These are phyloP conservation scores for Argopecten irradians DNA, from an alignment of 1,140 invertebrate species.

Conservation along the genomic window DNA sequence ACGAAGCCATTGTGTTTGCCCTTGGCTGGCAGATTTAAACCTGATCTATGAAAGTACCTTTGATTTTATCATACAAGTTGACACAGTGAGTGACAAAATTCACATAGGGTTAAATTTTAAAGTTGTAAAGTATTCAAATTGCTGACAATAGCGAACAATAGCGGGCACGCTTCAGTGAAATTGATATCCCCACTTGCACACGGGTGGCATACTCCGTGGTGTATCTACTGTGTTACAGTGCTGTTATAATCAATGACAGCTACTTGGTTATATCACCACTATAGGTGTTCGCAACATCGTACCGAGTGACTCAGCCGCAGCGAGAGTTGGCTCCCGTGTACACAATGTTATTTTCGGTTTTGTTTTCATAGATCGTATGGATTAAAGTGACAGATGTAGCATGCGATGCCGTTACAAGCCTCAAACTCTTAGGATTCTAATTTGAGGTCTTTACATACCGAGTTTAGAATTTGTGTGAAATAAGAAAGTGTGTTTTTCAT, in stretches of 20 bases:
- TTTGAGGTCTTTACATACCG: background rate
- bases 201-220: background rate
- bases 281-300: constrained; percentile 7
- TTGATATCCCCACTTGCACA: background rate
- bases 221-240: constrained; percentile 1
- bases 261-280: constrained; percentile 7
- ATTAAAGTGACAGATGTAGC: background rate
- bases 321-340: background rate
- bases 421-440: too few relatives aligned
- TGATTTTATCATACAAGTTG: constrained; percentile 6
- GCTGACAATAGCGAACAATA: constrained; percentile 1
- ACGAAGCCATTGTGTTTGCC: background rate
- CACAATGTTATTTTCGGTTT: constrained; percentile 6
- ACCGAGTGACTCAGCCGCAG: background rate
- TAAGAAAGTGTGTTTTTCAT: constrained; percentile 8
- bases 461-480: background rate
- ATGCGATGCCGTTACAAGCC: background rate
- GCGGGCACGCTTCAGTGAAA: background rate
- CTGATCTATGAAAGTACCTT: background rate
- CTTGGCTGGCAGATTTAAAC: background rate
- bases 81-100: constrained; percentile 10
- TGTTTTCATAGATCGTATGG: background rate
- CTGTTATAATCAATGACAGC: constrained; percentile 8
- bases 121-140: constrained; percentile 11
- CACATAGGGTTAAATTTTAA: constrained; percentile 18